Percentiles rank a stretch among this genome's conserved stretches.
phyloP scores from a whole-genome alignment of 2,888 invertebrate genomes.

The Thecocarcelia acutangulata region DNA sequence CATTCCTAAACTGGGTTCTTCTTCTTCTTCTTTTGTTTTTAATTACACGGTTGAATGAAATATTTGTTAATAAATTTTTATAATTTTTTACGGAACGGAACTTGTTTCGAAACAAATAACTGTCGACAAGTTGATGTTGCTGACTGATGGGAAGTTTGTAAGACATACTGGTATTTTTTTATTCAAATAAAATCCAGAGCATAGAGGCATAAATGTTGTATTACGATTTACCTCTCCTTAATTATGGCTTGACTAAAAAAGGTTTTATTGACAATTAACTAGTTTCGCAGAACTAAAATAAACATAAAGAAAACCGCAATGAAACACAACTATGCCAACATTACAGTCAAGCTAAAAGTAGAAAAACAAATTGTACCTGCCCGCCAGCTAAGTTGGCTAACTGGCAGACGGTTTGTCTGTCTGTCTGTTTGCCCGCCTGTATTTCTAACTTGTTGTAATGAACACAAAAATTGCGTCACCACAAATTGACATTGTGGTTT shows the following conservation, averaged over 20 bases:
- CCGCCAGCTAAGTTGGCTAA: background rate
- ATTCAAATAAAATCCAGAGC: slow-evolving; percentile 17
- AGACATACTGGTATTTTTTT: slow-evolving; percentile 34
- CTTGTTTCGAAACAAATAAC: slow-evolving; percentile 49
- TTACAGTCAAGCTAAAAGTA: slow-evolving; percentile 29
- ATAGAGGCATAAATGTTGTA: slow-evolving; percentile 8
- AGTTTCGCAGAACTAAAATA: slow-evolving; percentile 43
- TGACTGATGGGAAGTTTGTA: slow-evolving; percentile 17
- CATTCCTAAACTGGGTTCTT: background rate
- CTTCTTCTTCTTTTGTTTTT: background rate
- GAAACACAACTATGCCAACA: slow-evolving; percentile 30
- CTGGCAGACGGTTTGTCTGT: background rate
- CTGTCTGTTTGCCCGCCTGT: slow-evolving; percentile 15
- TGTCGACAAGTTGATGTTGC: slow-evolving; percentile 46
- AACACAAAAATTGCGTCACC: slow-evolving; percentile 65
- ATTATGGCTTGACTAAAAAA: slow-evolving; percentile 49
- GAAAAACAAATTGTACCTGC: slow-evolving; percentile 29
- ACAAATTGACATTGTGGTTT: slow-evolving; percentile 68
- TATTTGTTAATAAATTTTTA: slow-evolving; percentile 23
- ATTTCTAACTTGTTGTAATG: background rate
- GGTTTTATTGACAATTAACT: slow-evolving; percentile 48
- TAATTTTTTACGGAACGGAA: slow-evolving; percentile 14
- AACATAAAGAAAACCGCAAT: slow-evolving; percentile 50
- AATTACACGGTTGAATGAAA: background rate
- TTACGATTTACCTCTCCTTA: slow-evolving; percentile 46